Evolutionary conservation across 2,888 invertebrate species (phyloP), one percentile per base, ranked within the genome.

Genomic region (Acleris literana): DNA sequence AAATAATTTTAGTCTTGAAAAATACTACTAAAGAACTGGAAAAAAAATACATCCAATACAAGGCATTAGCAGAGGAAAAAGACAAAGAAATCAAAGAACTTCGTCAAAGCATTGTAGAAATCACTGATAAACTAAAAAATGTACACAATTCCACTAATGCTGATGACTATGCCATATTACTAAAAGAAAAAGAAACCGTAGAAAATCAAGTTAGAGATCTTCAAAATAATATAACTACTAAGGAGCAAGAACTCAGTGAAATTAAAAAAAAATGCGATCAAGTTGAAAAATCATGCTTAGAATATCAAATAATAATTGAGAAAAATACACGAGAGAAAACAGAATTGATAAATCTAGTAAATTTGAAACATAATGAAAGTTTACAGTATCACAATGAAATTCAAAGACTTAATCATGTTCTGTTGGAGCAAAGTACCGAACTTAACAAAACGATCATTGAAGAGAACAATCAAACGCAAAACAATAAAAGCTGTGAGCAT

Each of bases 321-420:
- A 83, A 76, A 7, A 75, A 81, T 1, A 79, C 74, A 54, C 84
- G 90, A 7, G 95, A 96, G 74, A 95, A 96, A 78, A 94, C 94
- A 52, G 94, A 97, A 76, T 87, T 96, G n/a, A 94, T 96, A 17
- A 94, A 94, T 71, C 88, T 95, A 13, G 89, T 98, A 0, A 96
- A 96, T 76, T 92, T 95, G 64, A 98, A 98, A 85, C 97, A 98
- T 77, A 94, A 96, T 68, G 98, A 98, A 88, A 97, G 95, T 79
- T 86, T 97, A 33, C 95, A 95, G 69, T 98, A 97, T 82, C 97
- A 98, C 77, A 93, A 92, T 39, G 98, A 98, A 91, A 96, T 98
- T 67, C 97, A 97, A 81, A 93, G 97, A 33, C 84, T 98, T 52
- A 95, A 95, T 65, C 93, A 94, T 67, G 87, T 94, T 1, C 73